A percentile compares a stretch with the other conserved stretches of the same genome.
phyloP scores from a whole-genome alignment of 1,140 invertebrate genomes.

The Drosophila azteca region DNA sequence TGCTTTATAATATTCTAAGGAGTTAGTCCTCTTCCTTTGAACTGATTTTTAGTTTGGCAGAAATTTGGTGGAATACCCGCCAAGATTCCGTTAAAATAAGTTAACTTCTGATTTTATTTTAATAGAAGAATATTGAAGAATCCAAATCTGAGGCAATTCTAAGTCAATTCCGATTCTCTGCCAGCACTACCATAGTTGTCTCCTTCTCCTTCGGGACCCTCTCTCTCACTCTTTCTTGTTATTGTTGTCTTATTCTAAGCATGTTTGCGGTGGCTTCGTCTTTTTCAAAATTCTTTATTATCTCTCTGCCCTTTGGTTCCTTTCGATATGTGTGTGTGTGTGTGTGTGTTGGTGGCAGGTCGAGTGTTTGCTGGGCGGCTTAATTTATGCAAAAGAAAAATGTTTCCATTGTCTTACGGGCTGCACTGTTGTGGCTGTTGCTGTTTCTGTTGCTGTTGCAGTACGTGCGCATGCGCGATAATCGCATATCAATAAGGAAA shows the following conservation, averaged over 20 bases:
- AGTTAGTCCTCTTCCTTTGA: too few species aligned
- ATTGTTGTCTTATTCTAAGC: slow-evolving; percentile 64
- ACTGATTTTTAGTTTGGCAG: neutral
- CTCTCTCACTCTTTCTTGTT: slow-evolving; percentile 9
- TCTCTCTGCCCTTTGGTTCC: slow-evolving; percentile 36
- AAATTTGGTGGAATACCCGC: too few species aligned
- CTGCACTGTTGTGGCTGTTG: slow-evolving; percentile 14
- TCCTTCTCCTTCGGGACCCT: too few species aligned
- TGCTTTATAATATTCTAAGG: too few species aligned
- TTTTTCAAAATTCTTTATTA: slow-evolving; percentile 57
- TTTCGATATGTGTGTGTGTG: slow-evolving; percentile 11
- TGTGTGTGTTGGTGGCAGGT: too few species aligned
- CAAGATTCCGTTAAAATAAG: too few species aligned
- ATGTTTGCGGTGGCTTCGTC: slow-evolving; percentile 63
- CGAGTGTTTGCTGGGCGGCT: slow-evolving; percentile 51
- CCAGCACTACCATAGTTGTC: too few species aligned
- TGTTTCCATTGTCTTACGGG: slow-evolving; percentile 65
- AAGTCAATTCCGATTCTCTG: too few species aligned
- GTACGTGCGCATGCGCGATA: slow-evolving; percentile 78
- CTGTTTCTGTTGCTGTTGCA: slow-evolving; percentile 46
- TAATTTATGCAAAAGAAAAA: slow-evolving; percentile 77
- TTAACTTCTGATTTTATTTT: too few species aligned
- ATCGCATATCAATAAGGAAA: slow-evolving; percentile 83
- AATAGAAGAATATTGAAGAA: too few species aligned
- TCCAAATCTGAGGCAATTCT: too few species aligned